Conservation (phyloP, 2,113 vertebrate species). For the Cyprinodon brontotheroides region DNA sequence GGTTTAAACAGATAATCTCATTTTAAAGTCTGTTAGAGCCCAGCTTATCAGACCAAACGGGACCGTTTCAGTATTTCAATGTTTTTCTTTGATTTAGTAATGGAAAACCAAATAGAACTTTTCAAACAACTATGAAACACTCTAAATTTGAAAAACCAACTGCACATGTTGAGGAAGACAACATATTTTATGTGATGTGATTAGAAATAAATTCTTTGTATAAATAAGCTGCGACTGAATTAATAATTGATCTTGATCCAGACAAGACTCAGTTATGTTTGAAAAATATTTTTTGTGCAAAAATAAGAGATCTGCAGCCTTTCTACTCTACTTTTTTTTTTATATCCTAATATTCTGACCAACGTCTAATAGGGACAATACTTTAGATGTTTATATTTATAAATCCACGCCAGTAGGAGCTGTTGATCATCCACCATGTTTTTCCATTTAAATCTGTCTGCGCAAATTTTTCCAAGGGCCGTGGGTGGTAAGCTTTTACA, state of each 20-base stretch:
- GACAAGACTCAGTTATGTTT: not conserved
- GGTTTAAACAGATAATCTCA: not conserved
- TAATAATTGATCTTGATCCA: slow-evolving; percentile 42
- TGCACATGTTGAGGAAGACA: slow-evolving; percentile 43
- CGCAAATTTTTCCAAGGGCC: too few relatives aligned
- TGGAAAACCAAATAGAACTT: slow-evolving; percentile 28
- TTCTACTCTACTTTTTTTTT: too few relatives aligned
- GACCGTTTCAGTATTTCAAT: slow-evolving; percentile 43
- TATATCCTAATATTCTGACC: too few relatives aligned
- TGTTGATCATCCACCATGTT: too few relatives aligned
- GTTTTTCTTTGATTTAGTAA: slow-evolving; percentile 61
- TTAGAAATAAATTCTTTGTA: slow-evolving; percentile 44
- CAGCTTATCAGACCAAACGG: slow-evolving; percentile 50
- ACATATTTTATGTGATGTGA: slow-evolving; percentile 65
- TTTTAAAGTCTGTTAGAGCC: slow-evolving; percentile 7
- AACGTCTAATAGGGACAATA: too few relatives aligned
- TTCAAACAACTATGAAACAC: slow-evolving; percentile 46
- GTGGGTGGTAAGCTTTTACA: too few relatives aligned
- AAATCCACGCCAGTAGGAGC: too few relatives aligned
- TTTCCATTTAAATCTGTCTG: too few relatives aligned
- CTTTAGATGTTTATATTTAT: too few relatives aligned
- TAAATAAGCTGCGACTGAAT: slow-evolving; percentile 57
- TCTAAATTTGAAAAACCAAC: slow-evolving; percentile 23
- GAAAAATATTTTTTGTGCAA: too few relatives aligned
- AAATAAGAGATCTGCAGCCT: too few relatives aligned